phyloP scores from a whole-genome alignment of 2,797 vertebrate genomes.

The Okamejei kenojei region DNA sequence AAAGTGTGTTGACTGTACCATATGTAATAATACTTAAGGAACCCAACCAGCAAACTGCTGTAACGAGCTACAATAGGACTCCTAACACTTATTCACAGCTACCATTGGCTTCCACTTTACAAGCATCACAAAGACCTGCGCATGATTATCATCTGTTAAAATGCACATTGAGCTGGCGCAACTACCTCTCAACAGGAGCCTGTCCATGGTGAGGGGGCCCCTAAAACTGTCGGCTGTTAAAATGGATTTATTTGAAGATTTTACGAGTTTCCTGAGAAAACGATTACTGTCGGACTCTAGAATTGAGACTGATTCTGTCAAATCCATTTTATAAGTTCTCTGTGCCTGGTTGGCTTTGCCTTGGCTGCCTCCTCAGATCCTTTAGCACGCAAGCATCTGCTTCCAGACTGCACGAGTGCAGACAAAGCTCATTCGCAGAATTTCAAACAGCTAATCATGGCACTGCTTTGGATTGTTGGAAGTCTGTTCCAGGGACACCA shows the following conservation, averaged over 20 bases:
- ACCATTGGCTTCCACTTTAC: constrained; percentile 21
- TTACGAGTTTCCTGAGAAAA: constrained; percentile 35
- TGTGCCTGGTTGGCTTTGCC: constrained; percentile 15
- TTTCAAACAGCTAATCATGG: constrained; percentile 17
- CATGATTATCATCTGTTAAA: constrained; percentile 35
- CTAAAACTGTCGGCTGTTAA: constrained; percentile 35
- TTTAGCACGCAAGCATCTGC: constrained; percentile 33
- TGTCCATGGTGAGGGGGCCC: constrained; percentile 31
- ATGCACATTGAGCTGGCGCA: neutral
- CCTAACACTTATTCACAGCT: neutral
- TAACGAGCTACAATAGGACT: neutral
- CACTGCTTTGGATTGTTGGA: neutral
- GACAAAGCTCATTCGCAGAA: neutral
- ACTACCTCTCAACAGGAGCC: neutral
- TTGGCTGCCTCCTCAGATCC: neutral
- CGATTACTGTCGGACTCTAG: constrained; percentile 29
- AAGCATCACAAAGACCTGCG: neutral
- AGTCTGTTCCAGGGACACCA: neutral
- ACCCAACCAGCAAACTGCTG: neutral
- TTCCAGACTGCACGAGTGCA: neutral
- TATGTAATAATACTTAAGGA: neutral
- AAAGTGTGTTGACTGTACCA: neutral
- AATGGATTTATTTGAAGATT: constrained; percentile 37
- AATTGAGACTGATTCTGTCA: constrained; percentile 31
- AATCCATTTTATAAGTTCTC: constrained; percentile 33